Evolutionary conservation across 2,797 vertebrate genomes (phyloP).

Genomic region (Zenarchopterus dispar): DNA sequence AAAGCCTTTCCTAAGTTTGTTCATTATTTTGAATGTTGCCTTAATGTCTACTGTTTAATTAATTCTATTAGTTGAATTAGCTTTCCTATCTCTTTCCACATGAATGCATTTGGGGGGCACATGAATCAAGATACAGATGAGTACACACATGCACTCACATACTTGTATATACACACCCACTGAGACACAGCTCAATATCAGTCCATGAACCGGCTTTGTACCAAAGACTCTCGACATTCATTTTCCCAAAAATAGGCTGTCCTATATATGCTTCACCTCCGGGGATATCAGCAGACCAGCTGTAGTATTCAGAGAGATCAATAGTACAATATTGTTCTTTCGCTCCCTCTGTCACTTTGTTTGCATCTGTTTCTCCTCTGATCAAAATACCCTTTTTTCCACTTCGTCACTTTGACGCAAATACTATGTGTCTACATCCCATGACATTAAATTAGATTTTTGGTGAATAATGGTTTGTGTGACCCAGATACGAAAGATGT

Average conservation of each 20-base stretch:
- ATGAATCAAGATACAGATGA: constrained; percentile 33
- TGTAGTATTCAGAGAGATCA: constrained; percentile 77
- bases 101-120: constrained; percentile 17
- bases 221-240: constrained; percentile 61
- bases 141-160: constrained; percentile 16
- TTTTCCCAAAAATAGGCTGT: constrained; percentile 63
- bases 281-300: constrained; percentile 76
- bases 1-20: constrained; percentile 6
- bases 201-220: constrained; percentile 53
- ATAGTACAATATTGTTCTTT: constrained; percentile 68
- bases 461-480: constrained; percentile 55
- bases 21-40: constrained; percentile 14
- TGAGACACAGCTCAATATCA: constrained; percentile 63
- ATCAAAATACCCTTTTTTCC: constrained; percentile 51
- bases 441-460: constrained; percentile 58
- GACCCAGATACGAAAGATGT: constrained; percentile 63
- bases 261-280: constrained; percentile 63
- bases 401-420: constrained; percentile 59
- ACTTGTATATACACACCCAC: constrained; percentile 20
- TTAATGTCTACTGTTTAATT: constrained; percentile 29
- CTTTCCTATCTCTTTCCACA: constrained; percentile 25
- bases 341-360: constrained; percentile 43
- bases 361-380: constrained; percentile 49
- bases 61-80: constrained; percentile 20
- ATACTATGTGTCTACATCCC: constrained; percentile 45